phyloP scores from a whole-genome alignment of 2,888 invertebrate species.

The Rotaria magnacalcarata region DNA sequence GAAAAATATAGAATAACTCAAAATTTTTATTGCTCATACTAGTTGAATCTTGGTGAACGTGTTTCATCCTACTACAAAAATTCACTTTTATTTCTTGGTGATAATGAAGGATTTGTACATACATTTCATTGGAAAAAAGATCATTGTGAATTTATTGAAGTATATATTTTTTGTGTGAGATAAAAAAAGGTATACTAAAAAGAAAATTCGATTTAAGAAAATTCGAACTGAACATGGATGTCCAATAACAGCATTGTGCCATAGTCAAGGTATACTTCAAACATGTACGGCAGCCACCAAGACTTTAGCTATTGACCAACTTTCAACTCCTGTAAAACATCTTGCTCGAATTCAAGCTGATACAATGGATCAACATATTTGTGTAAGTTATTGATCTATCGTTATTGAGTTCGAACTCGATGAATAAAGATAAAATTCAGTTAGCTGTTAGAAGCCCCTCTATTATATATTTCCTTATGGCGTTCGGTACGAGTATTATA shows the following conservation, averaged over 20 bases:
- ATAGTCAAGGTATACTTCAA: neutral
- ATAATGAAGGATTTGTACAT: constrained; percentile 19
- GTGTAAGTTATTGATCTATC: neutral
- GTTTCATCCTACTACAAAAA: constrained; percentile 1
- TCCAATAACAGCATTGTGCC: neutral
- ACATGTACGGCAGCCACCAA: neutral
- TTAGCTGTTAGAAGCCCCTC: too few species aligned
- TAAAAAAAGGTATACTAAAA: neutral
- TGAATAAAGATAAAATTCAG: too few species aligned
- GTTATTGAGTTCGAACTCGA: too few species aligned
- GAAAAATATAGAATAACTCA: too few species aligned
- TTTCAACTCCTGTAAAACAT: neutral
- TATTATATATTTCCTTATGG: too few species aligned
- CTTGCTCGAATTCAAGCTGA: neutral
- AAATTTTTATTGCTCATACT: neutral
- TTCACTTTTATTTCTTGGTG: constrained; percentile 1
- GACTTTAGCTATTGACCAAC: neutral
- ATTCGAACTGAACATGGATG: constrained; percentile 12
- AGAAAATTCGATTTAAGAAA: neutral
- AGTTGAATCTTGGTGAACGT: constrained; percentile 24
- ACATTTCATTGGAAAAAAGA: constrained; percentile 19
- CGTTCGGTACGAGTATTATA: too few species aligned
- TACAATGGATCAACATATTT: constrained; percentile 15
- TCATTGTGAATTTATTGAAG: constrained; percentile 30
- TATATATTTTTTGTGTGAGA: neutral